phyloP scores from a whole-genome alignment of 2,797 vertebrate genomes.

The Novumbra hubbsi region DNA sequence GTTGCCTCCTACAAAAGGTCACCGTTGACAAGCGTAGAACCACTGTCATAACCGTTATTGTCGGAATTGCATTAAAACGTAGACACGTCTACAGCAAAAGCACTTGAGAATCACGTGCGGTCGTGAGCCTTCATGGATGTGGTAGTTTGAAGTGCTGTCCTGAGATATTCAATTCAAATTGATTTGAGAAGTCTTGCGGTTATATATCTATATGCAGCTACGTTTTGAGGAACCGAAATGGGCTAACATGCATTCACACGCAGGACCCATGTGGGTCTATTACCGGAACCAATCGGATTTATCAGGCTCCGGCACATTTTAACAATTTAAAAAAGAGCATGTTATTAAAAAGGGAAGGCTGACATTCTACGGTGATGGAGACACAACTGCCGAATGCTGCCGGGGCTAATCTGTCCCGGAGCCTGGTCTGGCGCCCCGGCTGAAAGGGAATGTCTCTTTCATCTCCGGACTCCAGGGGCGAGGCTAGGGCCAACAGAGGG shows the following conservation, averaged over 20 bases:
- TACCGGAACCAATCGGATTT: background rate
- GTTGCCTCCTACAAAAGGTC: background rate
- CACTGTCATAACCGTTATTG: background rate
- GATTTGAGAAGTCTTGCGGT: background rate
- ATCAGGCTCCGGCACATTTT: slow-evolving; percentile 17
- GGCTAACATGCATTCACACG: slow-evolving; percentile 2
- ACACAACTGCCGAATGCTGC: slow-evolving; percentile 2
- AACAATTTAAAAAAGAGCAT: background rate
- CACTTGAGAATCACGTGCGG: slow-evolving; percentile 12
- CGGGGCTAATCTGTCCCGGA: background rate
- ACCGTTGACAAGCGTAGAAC: background rate
- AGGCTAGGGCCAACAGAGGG: background rate
- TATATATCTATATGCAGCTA: slow-evolving; percentile 7
- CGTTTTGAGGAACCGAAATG: slow-evolving; percentile 6
- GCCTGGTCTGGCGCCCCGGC: background rate
- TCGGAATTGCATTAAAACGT: background rate
- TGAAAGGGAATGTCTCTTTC: background rate
- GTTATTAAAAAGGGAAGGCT: background rate
- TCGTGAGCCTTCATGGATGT: slow-evolving; percentile 20
- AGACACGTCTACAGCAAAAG: slow-evolving; percentile 1
- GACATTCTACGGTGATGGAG: background rate
- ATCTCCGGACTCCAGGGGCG: background rate
- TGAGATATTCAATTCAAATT: slow-evolving; percentile 14
- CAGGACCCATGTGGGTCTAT: background rate
- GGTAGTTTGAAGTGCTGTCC: slow-evolving; percentile 20